Conservation (phyloP, 2,797 vertebrate genomes). For the Lepus townsendii region DNA sequence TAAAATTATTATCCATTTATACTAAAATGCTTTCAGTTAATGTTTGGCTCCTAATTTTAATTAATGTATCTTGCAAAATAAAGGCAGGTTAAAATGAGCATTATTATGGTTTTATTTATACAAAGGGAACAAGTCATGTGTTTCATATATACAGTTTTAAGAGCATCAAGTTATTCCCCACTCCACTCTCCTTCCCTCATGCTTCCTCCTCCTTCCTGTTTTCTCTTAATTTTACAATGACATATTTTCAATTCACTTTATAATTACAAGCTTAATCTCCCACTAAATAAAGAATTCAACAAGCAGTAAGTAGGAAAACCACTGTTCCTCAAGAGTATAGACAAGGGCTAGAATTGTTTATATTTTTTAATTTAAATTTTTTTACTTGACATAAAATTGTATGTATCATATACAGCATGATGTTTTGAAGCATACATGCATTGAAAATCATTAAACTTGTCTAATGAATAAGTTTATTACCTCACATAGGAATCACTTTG, state of each 20-base stretch:
- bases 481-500: background rate
- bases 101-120: too few relatives aligned
- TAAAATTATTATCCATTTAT: conserved; percentile 36
- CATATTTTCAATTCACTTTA: too few relatives aligned
- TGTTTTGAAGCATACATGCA: background rate
- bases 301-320: too few relatives aligned
- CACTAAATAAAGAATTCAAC: too few relatives aligned
- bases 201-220: too few relatives aligned
- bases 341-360: background rate
- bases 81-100: background rate
- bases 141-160: too few relatives aligned
- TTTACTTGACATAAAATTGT: background rate
- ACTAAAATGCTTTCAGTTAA: background rate
- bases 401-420: background rate
- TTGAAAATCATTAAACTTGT: background rate
- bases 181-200: too few relatives aligned
- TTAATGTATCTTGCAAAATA: background rate
- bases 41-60: background rate
- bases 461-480: background rate
- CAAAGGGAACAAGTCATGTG: too few relatives aligned
- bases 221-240: too few relatives aligned
- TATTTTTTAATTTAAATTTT: background rate
- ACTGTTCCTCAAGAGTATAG: too few relatives aligned
- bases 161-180: too few relatives aligned
- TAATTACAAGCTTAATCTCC: too few relatives aligned